Conservation (phyloP, 2,797 vertebrate species). For the Rhinatrema bivittatum region DNA sequence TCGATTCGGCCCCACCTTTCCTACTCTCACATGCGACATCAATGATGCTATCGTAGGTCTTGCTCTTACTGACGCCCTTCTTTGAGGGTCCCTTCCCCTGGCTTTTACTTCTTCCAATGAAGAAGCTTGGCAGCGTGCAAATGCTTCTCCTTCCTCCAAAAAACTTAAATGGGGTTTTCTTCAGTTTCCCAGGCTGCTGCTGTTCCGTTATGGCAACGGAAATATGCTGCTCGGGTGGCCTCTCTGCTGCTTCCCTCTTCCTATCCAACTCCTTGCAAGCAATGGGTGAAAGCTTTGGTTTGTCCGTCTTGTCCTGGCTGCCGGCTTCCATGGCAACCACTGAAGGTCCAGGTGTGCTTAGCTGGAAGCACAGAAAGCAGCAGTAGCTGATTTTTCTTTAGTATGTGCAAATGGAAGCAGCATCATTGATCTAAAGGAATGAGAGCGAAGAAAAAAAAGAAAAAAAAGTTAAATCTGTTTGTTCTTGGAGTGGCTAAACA, state of each 20-base stretch:
- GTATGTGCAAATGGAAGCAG: background rate
- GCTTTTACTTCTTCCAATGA: slow-evolving; percentile 75
- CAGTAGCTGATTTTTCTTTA: slow-evolving; percentile 2
- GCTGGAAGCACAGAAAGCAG: background rate
- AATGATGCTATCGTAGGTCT: slow-evolving; percentile 80
- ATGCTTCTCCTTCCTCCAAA: slow-evolving; percentile 88
- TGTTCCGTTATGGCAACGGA: slow-evolving; percentile 38
- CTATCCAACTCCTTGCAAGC: slow-evolving; percentile 23
- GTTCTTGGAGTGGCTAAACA: background rate
- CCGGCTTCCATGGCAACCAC: slow-evolving; percentile 62
- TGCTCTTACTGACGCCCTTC: slow-evolving; percentile 82
- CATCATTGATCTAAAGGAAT: slow-evolving; percentile 22
- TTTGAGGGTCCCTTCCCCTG: slow-evolving; percentile 65
- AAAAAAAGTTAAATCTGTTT: background rate
- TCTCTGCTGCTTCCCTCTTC: slow-evolving; percentile 26
- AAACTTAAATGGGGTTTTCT: slow-evolving; percentile 83
- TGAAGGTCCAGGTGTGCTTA: slow-evolving; percentile 9
- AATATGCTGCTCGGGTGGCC: slow-evolving; percentile 40
- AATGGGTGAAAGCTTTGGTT: slow-evolving; percentile 26
- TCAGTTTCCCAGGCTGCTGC: slow-evolving; percentile 71
- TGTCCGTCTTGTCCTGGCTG: slow-evolving; percentile 38
- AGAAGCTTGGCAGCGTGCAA: slow-evolving; percentile 88
- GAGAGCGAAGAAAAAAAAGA: slow-evolving; percentile 11
- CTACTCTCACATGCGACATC: slow-evolving; percentile 47
- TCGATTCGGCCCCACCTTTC: slow-evolving; percentile 19